A percentile compares a stretch with the other conserved stretches of the same genome.
These are phyloP conservation scores for Uloborus diversus DNA, from an alignment of 1,140 invertebrate genomes.

Conservation along the genomic window DNA sequence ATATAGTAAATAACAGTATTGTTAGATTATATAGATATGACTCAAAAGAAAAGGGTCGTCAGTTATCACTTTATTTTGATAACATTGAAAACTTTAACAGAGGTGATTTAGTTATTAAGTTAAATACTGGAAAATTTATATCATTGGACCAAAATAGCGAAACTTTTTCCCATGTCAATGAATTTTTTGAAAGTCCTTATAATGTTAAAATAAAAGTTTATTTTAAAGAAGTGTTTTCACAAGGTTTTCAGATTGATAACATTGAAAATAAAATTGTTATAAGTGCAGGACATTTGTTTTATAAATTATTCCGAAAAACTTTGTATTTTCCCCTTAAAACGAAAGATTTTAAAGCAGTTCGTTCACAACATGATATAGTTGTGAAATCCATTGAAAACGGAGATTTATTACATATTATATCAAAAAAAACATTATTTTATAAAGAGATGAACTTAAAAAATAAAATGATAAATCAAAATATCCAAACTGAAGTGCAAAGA, in stretches of 20 bases:
- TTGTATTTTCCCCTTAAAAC: constrained; percentile 12
- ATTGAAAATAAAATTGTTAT: constrained; percentile 27
- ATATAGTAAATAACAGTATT: constrained; percentile 4
- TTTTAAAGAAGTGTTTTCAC: constrained; percentile 7
- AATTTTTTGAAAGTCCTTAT: constrained; percentile 26
- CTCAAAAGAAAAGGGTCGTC: constrained; percentile 20
- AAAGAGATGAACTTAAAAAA: constrained; percentile 8
- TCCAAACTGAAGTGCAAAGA: background rate
- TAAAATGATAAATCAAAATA: constrained; percentile 30
- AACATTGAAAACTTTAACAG: constrained; percentile 6
- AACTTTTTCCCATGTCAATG: background rate
- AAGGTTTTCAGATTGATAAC: constrained; percentile 35
- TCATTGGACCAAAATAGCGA: too few species aligned
- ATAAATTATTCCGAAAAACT: constrained; percentile 22
- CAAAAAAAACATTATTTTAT: constrained; percentile 26
- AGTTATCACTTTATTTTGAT: constrained; percentile 22
- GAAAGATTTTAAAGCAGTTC: background rate
- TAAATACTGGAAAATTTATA: constrained; percentile 14
- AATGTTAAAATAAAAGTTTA: constrained; percentile 1
- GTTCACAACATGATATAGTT: constrained; percentile 5
- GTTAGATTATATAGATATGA: constrained; percentile 14
- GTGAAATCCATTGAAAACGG: constrained; percentile 10
- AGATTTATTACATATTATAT: constrained; percentile 25
- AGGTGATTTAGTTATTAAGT: background rate
- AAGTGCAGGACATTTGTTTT: constrained; percentile 28